Conservation (phyloP, 2,888 invertebrate species). For the Atherix ibis region DNA sequence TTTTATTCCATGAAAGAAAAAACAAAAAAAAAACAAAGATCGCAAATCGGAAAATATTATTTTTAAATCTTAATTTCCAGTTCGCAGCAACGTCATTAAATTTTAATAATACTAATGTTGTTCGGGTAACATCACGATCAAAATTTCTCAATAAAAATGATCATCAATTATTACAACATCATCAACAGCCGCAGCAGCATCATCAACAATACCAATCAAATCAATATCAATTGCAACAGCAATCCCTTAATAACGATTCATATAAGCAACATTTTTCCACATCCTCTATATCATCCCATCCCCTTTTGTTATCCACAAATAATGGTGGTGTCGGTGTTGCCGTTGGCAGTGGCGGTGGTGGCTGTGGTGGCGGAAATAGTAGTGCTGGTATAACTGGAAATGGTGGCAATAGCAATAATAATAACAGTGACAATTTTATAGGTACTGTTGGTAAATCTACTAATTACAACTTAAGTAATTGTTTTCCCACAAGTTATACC, state of each 20-base stretch:
- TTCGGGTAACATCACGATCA: slow-evolving; percentile 32
- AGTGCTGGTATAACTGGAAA: slow-evolving; percentile 16
- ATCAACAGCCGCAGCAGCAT: slow-evolving; percentile 10
- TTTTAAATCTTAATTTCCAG: slow-evolving; percentile 15
- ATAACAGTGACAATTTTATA: too few relatives aligned
- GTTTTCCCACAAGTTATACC: slow-evolving; percentile 29
- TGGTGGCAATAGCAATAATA: not conserved
- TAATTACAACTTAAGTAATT: slow-evolving; percentile 27
- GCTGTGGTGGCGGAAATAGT: slow-evolving; percentile 16
- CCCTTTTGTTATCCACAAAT: slow-evolving; percentile 9
- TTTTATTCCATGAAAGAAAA: too few relatives aligned
- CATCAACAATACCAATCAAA: slow-evolving; percentile 7
- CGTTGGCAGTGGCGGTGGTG: slow-evolving; percentile 4
- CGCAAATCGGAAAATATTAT: too few relatives aligned
- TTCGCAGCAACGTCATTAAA: slow-evolving; percentile 36
- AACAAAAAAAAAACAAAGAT: too few relatives aligned
- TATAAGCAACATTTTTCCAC: slow-evolving; percentile 7
- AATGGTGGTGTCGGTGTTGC: slow-evolving; percentile 19
- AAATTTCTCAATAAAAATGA: slow-evolving; percentile 20
- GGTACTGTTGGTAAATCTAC: slow-evolving; percentile 15
- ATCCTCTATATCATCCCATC: slow-evolving; percentile 9
- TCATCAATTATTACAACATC: slow-evolving; percentile 12
- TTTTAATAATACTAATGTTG: slow-evolving; percentile 41
- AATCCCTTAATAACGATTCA: slow-evolving; percentile 6
- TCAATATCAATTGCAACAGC: slow-evolving; percentile 9